Base-by-base conservation (phyloP, 2,888 invertebrate genomes). In the Nebria brevicollis region DNA sequence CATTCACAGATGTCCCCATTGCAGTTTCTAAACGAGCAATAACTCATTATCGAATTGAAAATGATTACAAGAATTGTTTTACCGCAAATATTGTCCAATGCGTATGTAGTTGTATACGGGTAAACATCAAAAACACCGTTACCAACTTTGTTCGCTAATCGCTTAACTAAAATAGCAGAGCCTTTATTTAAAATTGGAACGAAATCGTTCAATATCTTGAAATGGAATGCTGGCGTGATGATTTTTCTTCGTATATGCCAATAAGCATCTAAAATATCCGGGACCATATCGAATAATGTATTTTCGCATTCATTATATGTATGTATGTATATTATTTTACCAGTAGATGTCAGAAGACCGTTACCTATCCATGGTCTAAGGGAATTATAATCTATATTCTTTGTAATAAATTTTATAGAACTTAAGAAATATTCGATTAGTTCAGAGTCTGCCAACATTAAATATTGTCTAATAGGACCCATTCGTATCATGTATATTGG, bases 1-100 rank as follows among this genome's bases (percentile, higher is more conserved):
- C 95, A 86, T 95, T 91, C 0, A 95, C 89, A 25, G 92, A 91
- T 10, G 93, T 92, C 0, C 96, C 97, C 96, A 97, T 97, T 8
- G 96, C 94, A 8, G 95, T 93, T 89, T 96, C 96, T 34, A 34
- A 34, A 34, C 5, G 5, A 34, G 34, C 34, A 34, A 34, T 5
- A 34, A 34, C 26, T 77, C 77, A 13, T 70, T 26, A 80, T 84
- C 74, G 1, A 25, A 82, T 84, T 85, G n/a, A 65, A 64, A 74
- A 77, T 65, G 81, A 1, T 26, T n/a, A 54, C 41, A 26, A 76
- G 70, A 6, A 54, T 43, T 76, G 77, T 7, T 66, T 70, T 75
- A 80, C 80, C 80, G 70, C 80, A 80, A 34, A 80, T 80, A 42
- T n/a, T 64, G 54, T 80, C 80, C n/a, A 80, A 34, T 1, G 80